phyloP scores from a whole-genome alignment of 2,888 invertebrate genomes.

The Aporophyla nigra region DNA sequence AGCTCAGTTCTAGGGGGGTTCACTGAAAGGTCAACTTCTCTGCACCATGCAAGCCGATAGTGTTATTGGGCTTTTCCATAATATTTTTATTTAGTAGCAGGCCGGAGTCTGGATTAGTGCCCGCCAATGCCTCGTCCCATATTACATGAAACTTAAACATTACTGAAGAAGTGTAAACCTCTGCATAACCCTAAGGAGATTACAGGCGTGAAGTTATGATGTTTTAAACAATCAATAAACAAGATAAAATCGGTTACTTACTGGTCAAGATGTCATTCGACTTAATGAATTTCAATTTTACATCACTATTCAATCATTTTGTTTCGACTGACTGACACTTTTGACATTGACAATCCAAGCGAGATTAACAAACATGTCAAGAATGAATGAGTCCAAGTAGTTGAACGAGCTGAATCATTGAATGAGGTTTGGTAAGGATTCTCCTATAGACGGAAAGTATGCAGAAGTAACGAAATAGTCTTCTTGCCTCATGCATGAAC shows the following conservation, averaged over 20 bases:
- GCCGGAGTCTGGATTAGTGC: background rate
- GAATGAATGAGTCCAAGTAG: background rate
- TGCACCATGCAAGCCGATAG: no score
- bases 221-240: no score
- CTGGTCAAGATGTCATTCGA: background rate
- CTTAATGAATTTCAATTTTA: background rate
- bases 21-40: no score
- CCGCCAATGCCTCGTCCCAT: background rate
- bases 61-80: background rate
- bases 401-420: no score
- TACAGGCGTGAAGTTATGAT: background rate
- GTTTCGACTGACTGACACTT: background rate
- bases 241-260: background rate
- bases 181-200: background rate
- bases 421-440: background rate
- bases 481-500: background rate
- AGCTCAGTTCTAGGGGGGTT: no score
- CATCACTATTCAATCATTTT: constrained; percentile 6
- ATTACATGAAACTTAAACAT: background rate
- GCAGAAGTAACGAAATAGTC: background rate
- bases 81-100: background rate
- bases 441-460: background rate
- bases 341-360: constrained; percentile 13
- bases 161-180: background rate
- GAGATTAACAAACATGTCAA: background rate